Evolutionary conservation across 2,888 invertebrate species (phyloP).

Genomic region (Drosophila greeni): DNA sequence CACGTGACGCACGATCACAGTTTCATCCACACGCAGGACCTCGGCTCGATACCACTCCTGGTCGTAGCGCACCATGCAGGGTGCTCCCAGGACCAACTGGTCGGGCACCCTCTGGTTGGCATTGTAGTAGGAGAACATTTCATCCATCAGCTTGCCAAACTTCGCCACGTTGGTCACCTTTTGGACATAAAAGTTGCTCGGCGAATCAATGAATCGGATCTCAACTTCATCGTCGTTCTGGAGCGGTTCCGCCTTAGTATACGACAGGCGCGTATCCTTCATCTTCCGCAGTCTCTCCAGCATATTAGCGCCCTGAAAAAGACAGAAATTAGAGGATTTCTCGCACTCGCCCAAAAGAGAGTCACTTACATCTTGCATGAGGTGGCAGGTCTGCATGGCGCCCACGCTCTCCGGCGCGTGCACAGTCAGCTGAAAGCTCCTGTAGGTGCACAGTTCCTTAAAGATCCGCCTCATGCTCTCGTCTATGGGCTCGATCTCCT

Average conservation of each 20-base stretch:
- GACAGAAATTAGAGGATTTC: not conserved
- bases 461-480: constrained; percentile 85
- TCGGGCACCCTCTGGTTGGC: constrained; percentile 79
- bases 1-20: constrained; percentile 88
- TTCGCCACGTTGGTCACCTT: constrained; percentile 82
- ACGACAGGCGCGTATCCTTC: constrained; percentile 72
- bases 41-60: constrained; percentile 94
- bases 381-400: constrained; percentile 86
- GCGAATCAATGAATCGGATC: constrained; percentile 80
- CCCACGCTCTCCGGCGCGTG: constrained; percentile 85
- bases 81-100: constrained; percentile 81
- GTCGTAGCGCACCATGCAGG: constrained; percentile 89
- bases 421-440: constrained; percentile 83
- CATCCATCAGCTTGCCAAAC: constrained; percentile 84
- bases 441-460: constrained; percentile 83
- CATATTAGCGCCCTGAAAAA: constrained; percentile 64
- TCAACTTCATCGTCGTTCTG: constrained; percentile 75
- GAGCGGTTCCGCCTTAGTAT: constrained; percentile 70
- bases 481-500: constrained; percentile 81
- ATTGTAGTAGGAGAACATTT: constrained; percentile 82
- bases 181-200: constrained; percentile 87
- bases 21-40: constrained; percentile 82
- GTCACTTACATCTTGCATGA: constrained; percentile 74
- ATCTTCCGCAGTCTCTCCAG: constrained; percentile 72
- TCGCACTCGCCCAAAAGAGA: not conserved